Evolutionary conservation across 2,113 vertebrate genomes (phyloP).

Genomic region (Mirza zaza): DNA sequence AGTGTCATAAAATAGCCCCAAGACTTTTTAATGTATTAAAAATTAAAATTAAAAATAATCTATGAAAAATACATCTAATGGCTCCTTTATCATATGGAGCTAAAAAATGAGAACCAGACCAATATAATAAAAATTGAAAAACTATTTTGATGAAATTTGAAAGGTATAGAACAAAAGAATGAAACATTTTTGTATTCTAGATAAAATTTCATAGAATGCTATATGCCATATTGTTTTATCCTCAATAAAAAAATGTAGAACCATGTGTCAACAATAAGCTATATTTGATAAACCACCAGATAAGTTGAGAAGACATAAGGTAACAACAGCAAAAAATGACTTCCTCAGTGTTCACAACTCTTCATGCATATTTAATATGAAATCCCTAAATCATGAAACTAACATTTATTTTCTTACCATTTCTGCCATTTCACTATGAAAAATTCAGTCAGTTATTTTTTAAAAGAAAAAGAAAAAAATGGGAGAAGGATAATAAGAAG

Average conservation of each 20-base stretch:
- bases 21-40: constrained; percentile 22
- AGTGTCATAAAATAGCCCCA: neutral
- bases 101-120: neutral
- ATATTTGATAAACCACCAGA: neutral
- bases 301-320: neutral
- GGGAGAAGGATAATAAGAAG: neutral
- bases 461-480: neutral
- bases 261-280: neutral
- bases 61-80: neutral
- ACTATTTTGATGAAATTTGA: neutral
- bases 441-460: neutral
- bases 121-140: constrained; percentile 7
- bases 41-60: constrained; percentile 55
- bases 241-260: neutral
- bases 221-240: neutral
- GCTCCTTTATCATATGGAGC: neutral
- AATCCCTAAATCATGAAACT: neutral
- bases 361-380: neutral
- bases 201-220: neutral
- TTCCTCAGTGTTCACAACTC: neutral
- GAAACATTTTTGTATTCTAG: neutral
- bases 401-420: neutral
- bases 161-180: neutral
- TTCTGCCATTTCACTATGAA: neutral
- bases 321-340: neutral